Evolutionary conservation across 2,888 invertebrate genomes (phyloP).

Genomic region (Sminthurides aquaticus): DNA sequence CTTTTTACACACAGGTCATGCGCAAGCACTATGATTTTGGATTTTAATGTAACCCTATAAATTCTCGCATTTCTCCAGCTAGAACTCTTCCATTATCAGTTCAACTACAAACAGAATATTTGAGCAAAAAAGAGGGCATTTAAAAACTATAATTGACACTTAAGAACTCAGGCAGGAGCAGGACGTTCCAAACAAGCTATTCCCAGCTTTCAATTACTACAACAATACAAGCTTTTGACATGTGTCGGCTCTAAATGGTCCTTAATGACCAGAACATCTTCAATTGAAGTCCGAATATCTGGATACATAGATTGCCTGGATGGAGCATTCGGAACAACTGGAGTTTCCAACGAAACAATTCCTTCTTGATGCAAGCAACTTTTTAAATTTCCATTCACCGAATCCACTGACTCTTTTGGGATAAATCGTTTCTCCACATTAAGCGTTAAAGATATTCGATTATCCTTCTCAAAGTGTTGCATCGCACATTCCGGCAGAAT

Average conservation of each 20-base stretch:
- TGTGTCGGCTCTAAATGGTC: background rate
- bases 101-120: too few relatives aligned
- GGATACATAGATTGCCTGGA: background rate
- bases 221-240: constrained; percentile 2
- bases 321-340: background rate
- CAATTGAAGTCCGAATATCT: background rate
- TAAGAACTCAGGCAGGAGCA: too few relatives aligned
- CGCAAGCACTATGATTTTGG: too few relatives aligned
- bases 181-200: too few relatives aligned
- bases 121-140: too few relatives aligned
- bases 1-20: too few relatives aligned
- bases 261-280: background rate
- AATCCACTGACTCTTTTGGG: background rate
- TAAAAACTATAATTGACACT: too few relatives aligned
- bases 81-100: too few relatives aligned
- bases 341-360: background rate
- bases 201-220: too few relatives aligned
- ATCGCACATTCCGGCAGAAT: constrained; percentile 25
- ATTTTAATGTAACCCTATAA: too few relatives aligned
- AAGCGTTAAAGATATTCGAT: constrained; percentile 23
- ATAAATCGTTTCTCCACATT: constrained; percentile 29
- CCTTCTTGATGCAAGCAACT: background rate
- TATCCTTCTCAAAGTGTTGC: constrained; percentile 32
- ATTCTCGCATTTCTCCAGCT: too few relatives aligned
- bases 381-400: background rate